Evolutionary conservation across 37 sponge, comb jelly and placozoan species (phyloP).

Genomic region (Cliona cf. orientalis): DNA sequence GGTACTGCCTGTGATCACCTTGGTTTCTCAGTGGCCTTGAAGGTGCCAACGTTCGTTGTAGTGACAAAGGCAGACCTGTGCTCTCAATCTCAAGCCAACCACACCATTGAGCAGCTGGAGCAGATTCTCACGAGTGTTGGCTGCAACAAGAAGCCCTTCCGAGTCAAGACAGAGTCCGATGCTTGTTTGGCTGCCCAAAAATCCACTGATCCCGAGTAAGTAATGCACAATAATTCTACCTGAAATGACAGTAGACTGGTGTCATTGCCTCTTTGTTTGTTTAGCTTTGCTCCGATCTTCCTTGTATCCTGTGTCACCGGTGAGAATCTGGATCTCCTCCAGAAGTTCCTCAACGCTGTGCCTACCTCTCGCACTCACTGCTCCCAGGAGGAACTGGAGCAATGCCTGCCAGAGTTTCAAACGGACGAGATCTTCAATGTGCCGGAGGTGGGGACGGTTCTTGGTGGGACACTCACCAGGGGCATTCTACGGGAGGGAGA

Average conservation of each 20-base stretch:
- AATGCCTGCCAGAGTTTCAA: slow-evolving; percentile 79
- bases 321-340: slow-evolving; percentile 78
- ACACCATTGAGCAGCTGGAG: slow-evolving; percentile 68
- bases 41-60: slow-evolving; percentile 87
- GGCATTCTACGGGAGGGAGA: slow-evolving; percentile 90
- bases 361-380: slow-evolving; percentile 60
- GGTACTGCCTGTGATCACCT: slow-evolving; percentile 93
- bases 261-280: slow-evolving; percentile 1
- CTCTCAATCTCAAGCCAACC: slow-evolving; percentile 36
- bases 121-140: slow-evolving; percentile 53
- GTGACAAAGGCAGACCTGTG: slow-evolving; percentile 94
- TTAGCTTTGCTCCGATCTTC: slow-evolving; percentile 87
- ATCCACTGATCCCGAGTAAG: slow-evolving; percentile 61
- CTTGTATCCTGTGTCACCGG: slow-evolving; percentile 91
- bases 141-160: slow-evolving; percentile 47
- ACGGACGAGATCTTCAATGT: slow-evolving; percentile 94
- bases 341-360: slow-evolving; percentile 85
- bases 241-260: neutral
- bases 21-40: slow-evolving; percentile 84
- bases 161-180: slow-evolving; percentile 62
- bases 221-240: neutral
- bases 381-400: slow-evolving; percentile 53
- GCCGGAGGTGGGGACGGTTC: slow-evolving; percentile 79
- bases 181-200: slow-evolving; percentile 69
- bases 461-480: slow-evolving; percentile 91